These are phyloP conservation scores for Strongylocentrotus purpuratus DNA, from an alignment of 35 echinoderm and acorn worm genomes.

Conservation along the genomic window DNA sequence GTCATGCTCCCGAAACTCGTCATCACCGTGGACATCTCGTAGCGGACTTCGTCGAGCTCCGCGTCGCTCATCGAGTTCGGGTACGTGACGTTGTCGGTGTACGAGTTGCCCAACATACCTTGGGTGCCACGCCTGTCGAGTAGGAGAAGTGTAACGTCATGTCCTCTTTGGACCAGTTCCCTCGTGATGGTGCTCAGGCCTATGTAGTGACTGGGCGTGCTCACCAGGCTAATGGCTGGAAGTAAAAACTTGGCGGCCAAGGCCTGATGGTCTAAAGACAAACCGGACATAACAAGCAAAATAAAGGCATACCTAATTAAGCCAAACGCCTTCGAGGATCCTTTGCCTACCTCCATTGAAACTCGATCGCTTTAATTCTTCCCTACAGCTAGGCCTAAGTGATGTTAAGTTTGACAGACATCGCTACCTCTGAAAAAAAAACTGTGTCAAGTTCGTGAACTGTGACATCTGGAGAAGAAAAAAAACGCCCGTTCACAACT, in stretches of 20 bases:
- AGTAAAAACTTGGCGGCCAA: background rate
- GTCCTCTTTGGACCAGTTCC: constrained; percentile 41
- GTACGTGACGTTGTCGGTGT: constrained; percentile 5
- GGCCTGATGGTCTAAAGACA: no score
- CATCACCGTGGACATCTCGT: constrained; percentile 4
- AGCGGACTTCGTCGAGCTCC: background rate
- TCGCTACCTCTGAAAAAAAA: no score
- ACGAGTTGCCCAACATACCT: background rate
- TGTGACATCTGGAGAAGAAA: no score
- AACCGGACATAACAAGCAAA: no score
- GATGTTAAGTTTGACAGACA: no score
- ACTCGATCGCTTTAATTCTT: no score
- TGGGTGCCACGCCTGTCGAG: constrained; percentile 27
- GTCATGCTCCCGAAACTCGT: background rate
- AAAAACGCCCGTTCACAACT: no score
- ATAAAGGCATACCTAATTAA: no score
- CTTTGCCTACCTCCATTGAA: no score
- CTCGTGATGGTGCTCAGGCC: constrained; percentile 18
- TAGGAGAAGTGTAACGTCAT: constrained; percentile 52
- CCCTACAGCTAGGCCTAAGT: no score
- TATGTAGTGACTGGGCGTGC: constrained; percentile 50
- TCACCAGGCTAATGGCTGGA: constrained; percentile 30
- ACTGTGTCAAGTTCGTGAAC: no score
- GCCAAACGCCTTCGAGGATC: no score
- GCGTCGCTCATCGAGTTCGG: constrained; percentile 35